Base-by-base conservation (phyloP, 2,113 vertebrate genomes). In the Osmerus eperlanus region DNA sequence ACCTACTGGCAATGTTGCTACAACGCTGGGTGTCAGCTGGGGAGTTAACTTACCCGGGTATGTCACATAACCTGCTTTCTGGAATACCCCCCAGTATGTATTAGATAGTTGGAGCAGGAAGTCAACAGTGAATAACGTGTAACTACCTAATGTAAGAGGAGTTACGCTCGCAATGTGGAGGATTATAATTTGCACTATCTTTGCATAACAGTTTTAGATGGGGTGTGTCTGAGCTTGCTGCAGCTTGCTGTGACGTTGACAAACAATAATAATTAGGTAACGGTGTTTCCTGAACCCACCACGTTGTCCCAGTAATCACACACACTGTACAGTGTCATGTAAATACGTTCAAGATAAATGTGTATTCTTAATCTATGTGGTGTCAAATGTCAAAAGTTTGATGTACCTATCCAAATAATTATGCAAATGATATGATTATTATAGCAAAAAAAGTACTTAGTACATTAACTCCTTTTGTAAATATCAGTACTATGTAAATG, bases 341-440 rank as follows among this genome's bases (percentile, higher is more conserved):
- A 72, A 85, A 53, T 70, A 59, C 36, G 72, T 28, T 74, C 62
- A 64, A 71, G 36, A 83, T 79, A 70, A 78, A 75, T 11, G 62
- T 76, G 71, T 80, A 73, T 16, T 78, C 65, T 73, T 29, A 32
- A 16, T 56, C 15, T 4, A 71, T 88, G 78, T 85, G 70, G 78
- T 61, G 72, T 83, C 52, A 74, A 69, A 73, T 72, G 77, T 71
- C 75, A 29, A 83, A 80, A 71, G n/a, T 64, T 29, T 29, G 61
- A 64, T 64, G 61, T 64, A 64, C n/a, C 28, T 64, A 64, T 64
- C n/a, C 54, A 78, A 86, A 84, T 85, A 74, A 89, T 86, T 91
- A 91, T 91, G 90, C 89, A 91, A 91, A 88, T 89, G 85, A 80
- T 74, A 80, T 74, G 84, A 81, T 82, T 81, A 81, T 76, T 54